Evolutionary conservation across 2,797 vertebrate genomes (phyloP), one percentile per base, ranked within the genome.

Genomic region (Trematomus bernacchii): DNA sequence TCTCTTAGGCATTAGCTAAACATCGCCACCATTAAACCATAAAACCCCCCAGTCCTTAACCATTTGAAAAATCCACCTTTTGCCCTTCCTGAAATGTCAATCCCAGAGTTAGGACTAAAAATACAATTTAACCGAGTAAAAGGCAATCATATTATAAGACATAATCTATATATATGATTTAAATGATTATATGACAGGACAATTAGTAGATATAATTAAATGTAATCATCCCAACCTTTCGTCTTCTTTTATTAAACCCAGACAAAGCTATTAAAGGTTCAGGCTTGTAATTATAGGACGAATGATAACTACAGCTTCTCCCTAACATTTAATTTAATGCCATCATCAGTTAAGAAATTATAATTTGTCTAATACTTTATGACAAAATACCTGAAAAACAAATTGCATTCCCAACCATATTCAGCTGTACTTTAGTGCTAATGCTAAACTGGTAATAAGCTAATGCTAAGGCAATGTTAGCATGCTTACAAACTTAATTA

Each of bases 141-240:
- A 27, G 27, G 27, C 27, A 27, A 27, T 27, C 27, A 27, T 27
- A 27, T 27, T 27, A 27, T 27, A 27, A 27, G 27, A 27, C 27
- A 27, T 27, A 27, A 27, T 27, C 1, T 27, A 27, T 27, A 27
- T 27, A 27, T 27, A 27, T 27, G 27, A 27, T 27, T 27, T 27
- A 27, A 27, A 27, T 27, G 4, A 27, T 27, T 27, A 27, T 27
- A 27, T 27, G 4, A 27, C 27, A 27, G 27, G 27, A 27, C 27
- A 5, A 27, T 27, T 27, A 74, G 44, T 40, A 46, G 40, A 73
- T 40, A 54, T 77, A 13, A 73, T 77, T 79, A 61, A 48, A 74
- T 74, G 13, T 10, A 43, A 85, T 78, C 60, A 65, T 42, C 53
- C 44, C 2, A 40, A 61, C 14, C 30, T 76, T 77, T 73, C 33